Evolutionary conservation across 2,888 invertebrate genomes (phyloP).

Genomic region (Brachyopa scutellaris): DNA sequence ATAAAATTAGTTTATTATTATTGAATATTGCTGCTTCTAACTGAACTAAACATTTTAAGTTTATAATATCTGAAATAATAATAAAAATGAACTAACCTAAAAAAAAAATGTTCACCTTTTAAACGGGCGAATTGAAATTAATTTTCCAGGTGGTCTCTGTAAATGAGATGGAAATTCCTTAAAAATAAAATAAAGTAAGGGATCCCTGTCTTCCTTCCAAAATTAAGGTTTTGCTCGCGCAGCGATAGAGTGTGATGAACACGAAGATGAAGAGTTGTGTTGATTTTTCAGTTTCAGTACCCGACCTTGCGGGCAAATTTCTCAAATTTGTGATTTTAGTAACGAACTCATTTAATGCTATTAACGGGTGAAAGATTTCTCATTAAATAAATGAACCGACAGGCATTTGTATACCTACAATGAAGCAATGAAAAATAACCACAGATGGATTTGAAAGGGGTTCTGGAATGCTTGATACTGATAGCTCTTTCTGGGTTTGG

Average conservation of each 20-base stretch:
- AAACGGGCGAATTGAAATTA: not conserved
- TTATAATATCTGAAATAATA: too few relatives aligned
- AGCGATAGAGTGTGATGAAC: not conserved
- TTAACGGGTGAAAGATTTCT: conserved; percentile 1
- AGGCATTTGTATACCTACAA: not conserved
- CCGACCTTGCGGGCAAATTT: not conserved
- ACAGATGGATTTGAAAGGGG: not conserved
- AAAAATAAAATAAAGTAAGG: too few relatives aligned
- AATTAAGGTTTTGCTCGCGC: not conserved
- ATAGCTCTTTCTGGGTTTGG: too few relatives aligned
- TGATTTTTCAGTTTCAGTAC: not conserved
- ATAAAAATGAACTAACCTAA: too few relatives aligned
- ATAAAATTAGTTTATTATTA: too few relatives aligned
- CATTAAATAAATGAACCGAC: not conserved
- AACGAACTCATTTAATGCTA: conserved; percentile 5
- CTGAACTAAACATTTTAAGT: too few relatives aligned
- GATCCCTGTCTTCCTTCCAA: too few relatives aligned
- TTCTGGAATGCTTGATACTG: not conserved
- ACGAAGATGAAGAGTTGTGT: not conserved
- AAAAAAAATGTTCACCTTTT: not conserved
- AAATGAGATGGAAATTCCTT: conserved; percentile 13
- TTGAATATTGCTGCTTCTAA: too few relatives aligned
- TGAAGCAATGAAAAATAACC: not conserved
- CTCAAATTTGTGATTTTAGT: not conserved
- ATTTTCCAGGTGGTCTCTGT: not conserved